Conservation (phyloP, 2,113 vertebrate genomes). For the Anser cygnoides region DNA sequence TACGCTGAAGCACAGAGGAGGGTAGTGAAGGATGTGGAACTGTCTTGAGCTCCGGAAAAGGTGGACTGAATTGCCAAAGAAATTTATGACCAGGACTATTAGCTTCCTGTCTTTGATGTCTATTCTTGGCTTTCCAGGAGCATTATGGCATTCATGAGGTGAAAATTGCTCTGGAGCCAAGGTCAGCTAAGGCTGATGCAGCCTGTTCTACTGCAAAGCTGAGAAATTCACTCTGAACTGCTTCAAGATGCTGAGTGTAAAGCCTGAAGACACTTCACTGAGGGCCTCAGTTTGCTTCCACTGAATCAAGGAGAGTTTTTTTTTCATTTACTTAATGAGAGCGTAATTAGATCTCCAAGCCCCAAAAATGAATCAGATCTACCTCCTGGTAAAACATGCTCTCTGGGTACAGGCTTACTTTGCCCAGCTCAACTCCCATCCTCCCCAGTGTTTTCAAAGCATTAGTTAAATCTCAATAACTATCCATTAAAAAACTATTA, state of each 20-base stretch:
- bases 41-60: conserved; percentile 37
- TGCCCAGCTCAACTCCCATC: neutral
- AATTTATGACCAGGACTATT: conserved; percentile 59
- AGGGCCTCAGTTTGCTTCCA: neutral
- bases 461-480: neutral
- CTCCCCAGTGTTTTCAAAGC: neutral
- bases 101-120: conserved; percentile 71
- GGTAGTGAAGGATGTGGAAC: conserved; percentile 34
- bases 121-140: conserved; percentile 65
- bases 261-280: neutral
- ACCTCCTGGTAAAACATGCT: neutral
- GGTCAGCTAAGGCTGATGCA: conserved; percentile 67
- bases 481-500: neutral
- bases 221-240: conserved; percentile 35
- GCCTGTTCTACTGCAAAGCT: conserved; percentile 1
- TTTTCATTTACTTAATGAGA: neutral
- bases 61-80: conserved; percentile 46
- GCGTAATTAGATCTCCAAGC: neutral
- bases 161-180: conserved; percentile 40
- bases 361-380: neutral
- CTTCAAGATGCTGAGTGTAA: conserved; percentile 5
- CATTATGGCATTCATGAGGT: conserved; percentile 65
- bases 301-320: neutral
- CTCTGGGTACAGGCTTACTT: neutral
- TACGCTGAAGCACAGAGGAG: conserved; percentile 9